Conservation (phyloP, 2,113 vertebrate species). For the Butorides virescens region DNA sequence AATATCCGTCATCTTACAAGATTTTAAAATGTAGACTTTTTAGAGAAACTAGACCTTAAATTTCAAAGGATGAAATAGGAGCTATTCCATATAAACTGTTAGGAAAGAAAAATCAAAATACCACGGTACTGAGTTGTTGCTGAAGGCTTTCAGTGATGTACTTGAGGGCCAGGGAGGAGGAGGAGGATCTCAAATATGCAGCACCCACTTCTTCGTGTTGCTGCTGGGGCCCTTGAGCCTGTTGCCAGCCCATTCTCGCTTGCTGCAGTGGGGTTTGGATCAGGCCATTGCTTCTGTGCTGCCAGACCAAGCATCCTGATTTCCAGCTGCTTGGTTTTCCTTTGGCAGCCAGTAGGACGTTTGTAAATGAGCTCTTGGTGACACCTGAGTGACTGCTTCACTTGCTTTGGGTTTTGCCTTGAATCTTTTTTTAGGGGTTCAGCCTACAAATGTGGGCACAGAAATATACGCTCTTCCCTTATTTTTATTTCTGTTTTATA, state of each 20-base stretch:
- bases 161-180: not conserved
- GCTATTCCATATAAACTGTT: not conserved
- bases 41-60: not conserved
- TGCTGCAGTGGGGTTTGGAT: not conserved
- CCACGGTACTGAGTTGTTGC: not conserved
- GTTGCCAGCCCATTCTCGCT: not conserved
- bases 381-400: not conserved
- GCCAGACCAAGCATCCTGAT: not conserved
- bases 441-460: accelerated
- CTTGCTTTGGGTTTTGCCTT: not conserved
- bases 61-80: not conserved
- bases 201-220: not conserved
- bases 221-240: accelerated
- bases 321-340: not conserved
- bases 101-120: not conserved
- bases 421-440: not conserved
- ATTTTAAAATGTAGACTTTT: not conserved
- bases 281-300: not conserved
- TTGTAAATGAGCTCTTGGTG: not conserved
- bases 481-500: not conserved
- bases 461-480: not conserved
- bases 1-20: not conserved
- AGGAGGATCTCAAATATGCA: not conserved
- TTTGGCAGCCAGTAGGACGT: not conserved
- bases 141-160: not conserved